Base-by-base conservation (phyloP, 2,888 invertebrate genomes). In the Trachelus troglodyta region DNA sequence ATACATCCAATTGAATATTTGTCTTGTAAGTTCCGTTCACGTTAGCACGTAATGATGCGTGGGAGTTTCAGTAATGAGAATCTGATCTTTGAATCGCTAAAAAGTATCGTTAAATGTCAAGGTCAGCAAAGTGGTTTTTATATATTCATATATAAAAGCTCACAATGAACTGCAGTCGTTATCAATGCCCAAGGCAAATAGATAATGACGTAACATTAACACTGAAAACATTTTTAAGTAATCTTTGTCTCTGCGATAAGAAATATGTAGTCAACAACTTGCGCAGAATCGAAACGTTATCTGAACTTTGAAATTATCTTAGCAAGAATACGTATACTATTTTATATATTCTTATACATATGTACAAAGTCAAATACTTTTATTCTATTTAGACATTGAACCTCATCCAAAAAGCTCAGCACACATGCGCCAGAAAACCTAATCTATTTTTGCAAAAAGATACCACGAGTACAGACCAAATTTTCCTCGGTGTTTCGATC, bases 381-480 rank as follows among this genome's bases (percentile, higher is more conserved):
- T 56, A 56, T 56, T 56, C 23, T 74, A 31, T 73, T 34, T 79
- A 79, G 77, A 78, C 79, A 78, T 79, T 81, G 81, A 81, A 81
- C 77, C 75, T 40, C 77, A 75, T 77, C 71, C 78, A 78, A 80
- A 76, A 33, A 56, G 34, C 30, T 75, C 76, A 71, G 68, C 75
- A 56, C 31, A 75, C 69, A 23, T 73, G 69, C 35, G 34, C 75
- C 40, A 33, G 74, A 73, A 37, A 12, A 35, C 31, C 35, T 75
- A 73, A 37, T 73, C 73, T 79, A 77, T 76, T 76, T 76, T 71
- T 75, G 23, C 9, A 3, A 56, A 56, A 23, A 56, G 9, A 2
- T 23, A 56, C 2, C 56, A 56, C 56, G 23, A 23, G 56, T 9
- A 56, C 1, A 56, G 23, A 9, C 23, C 2, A 56, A 56, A 56